phyloP scores from a whole-genome alignment of 2,888 invertebrate species.

The Ephialtes manifestator region DNA sequence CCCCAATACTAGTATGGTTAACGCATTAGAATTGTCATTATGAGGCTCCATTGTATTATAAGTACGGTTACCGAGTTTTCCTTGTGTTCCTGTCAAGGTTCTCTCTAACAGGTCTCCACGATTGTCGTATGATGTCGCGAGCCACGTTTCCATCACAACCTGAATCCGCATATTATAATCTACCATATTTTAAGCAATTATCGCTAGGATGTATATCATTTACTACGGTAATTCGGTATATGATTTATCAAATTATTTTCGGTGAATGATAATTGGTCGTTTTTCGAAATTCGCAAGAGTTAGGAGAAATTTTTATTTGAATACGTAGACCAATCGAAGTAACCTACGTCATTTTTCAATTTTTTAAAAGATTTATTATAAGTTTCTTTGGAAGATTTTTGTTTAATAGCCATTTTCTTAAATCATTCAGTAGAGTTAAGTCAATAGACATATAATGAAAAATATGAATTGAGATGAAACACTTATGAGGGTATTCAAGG shows the following conservation, averaged over 20 bases:
- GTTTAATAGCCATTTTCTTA: too few species aligned
- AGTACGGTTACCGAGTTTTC: not conserved
- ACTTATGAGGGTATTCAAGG: not conserved
- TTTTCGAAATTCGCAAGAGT: too few species aligned
- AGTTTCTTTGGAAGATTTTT: too few species aligned
- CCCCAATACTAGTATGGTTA: not conserved
- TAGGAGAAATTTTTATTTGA: too few species aligned
- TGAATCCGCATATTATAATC: not conserved
- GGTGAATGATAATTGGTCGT: too few species aligned
- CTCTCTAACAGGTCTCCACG: not conserved
- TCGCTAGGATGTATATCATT: too few species aligned
- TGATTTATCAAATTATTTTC: too few species aligned
- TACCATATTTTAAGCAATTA: too few species aligned
- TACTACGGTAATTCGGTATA: too few species aligned
- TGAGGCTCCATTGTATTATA: not conserved
- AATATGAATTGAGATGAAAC: not conserved
- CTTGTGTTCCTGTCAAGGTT: not conserved
- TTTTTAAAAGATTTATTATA: too few species aligned
- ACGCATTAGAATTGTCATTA: not conserved
- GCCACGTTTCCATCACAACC: not conserved
- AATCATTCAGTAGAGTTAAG: not conserved
- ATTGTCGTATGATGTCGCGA: not conserved
- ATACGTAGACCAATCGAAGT: too few species aligned
- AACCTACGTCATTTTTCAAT: too few species aligned
- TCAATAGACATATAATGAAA: not conserved